Evolutionary conservation across 2,797 vertebrate species (phyloP), one percentile per base, ranked within the genome.

Genomic region (Heterohyrax brucei): DNA sequence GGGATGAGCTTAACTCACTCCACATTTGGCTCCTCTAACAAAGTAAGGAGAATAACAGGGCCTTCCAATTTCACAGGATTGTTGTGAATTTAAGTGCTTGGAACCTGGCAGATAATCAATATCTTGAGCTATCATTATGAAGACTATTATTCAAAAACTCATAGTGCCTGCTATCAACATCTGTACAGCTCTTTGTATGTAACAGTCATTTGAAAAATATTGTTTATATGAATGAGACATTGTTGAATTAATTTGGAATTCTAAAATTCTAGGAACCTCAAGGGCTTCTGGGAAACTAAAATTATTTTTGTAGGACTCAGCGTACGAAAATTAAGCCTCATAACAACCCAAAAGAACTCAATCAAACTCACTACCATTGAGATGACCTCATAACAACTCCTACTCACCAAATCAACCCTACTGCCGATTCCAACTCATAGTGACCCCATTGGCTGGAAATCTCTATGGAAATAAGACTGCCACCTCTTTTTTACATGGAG

Each of bases 261-360:
- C 50, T 78, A 91, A 91, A 93, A 78, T 83, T 86, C 88, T 79
- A 94, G 81, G 78, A 89, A 59, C 72, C 21, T 44, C 62, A 30
- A 70, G 26, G 48, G 33, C 21, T 89, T 94, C 80, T 82, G 61
- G 56, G 30, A 2, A 70, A 73, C 18, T 46, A 39, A 70, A 79
- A 64, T 76, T n/a, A 72, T 85, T 78, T 93, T 95, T 82, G 18
- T 80, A 86, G 87, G 61, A 87, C 19, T 81, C 66, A 66, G 46
- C 61, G 30, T 50, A 56, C 46, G 28, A 56, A 75, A 91, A 89
- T 48, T 83, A 72, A 92, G 66, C n/a, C 53, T 88, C 48, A n/a
- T 62, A 91, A 53, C n/a, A 93, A 91, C 24, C 26, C 64, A 56
- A 56, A 56, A 56, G 16, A 56, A 56, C 53, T 56, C 53, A 56